These are phyloP conservation scores for Toxotes chatareus DNA, from an alignment of 2,113 vertebrate genomes.

Conservation along the genomic window DNA sequence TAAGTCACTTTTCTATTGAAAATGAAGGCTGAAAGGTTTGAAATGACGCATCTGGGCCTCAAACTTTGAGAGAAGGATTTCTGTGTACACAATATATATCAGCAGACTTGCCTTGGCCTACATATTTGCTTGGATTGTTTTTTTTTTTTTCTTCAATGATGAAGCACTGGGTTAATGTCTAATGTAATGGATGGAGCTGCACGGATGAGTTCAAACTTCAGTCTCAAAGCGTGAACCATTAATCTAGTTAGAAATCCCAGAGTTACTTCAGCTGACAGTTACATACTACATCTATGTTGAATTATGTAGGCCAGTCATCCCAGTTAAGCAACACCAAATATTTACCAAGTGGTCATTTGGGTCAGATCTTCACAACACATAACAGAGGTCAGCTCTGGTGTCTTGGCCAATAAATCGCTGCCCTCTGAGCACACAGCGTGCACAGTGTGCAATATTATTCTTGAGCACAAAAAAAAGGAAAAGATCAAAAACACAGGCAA, in stretches of 20 bases:
- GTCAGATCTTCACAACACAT: constrained; percentile 74
- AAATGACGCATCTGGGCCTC: background rate
- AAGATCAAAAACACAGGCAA: constrained; percentile 76
- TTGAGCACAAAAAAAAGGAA: constrained; percentile 64
- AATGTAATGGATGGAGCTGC: constrained; percentile 9
- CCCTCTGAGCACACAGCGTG: constrained; percentile 69
- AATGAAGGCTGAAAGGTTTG: background rate
- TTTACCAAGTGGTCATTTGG: constrained; percentile 76
- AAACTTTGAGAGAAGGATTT: background rate
- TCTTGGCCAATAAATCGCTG: constrained; percentile 73
- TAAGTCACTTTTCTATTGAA: background rate
- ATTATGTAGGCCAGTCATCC: constrained; percentile 72
- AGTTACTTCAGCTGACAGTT: constrained; percentile 46
- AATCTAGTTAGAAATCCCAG: constrained; percentile 41
- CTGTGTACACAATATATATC: background rate
- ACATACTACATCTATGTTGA: constrained; percentile 55
- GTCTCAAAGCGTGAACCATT: constrained; percentile 45
- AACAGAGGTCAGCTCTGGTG: constrained; percentile 77
- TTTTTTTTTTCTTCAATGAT: background rate
- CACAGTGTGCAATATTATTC: constrained; percentile 76
- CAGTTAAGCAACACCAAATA: constrained; percentile 76
- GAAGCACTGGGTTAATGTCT: constrained; percentile 17
- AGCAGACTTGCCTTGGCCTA: background rate
- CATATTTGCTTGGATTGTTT: constrained; percentile 7
- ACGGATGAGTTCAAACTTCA: constrained; percentile 40